phyloP scores from a whole-genome alignment of 2,797 vertebrate genomes.

The Remorina albescens region DNA sequence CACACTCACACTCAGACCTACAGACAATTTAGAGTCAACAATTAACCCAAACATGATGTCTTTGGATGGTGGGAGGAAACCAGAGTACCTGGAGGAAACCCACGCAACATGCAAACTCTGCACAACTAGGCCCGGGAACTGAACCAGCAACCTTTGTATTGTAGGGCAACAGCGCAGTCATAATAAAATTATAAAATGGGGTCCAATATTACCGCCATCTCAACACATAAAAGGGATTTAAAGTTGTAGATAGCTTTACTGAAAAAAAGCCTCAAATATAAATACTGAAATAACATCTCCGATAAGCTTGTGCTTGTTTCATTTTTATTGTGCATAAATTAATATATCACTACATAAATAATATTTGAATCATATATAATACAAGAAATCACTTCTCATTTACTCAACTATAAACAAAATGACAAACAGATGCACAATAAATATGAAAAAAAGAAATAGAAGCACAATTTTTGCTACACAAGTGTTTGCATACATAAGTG shows the following conservation, averaged over 20 bases:
- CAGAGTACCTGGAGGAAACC: no score
- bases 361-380: background rate
- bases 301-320: background rate
- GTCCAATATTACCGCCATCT: no score
- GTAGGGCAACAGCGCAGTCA: no score
- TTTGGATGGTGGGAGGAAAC: no score
- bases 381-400: background rate
- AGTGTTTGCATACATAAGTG: background rate
- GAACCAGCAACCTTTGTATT: no score
- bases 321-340: background rate
- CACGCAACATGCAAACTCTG: no score
- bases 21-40: no score
- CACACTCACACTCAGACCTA: no score
- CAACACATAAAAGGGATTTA: background rate
- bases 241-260: background rate
- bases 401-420: background rate
- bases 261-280: background rate
- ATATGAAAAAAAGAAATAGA: background rate
- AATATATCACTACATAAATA: background rate
- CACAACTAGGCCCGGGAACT: no score
- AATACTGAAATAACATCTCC: background rate
- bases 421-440: background rate
- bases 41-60: no score
- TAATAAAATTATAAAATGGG: conserved; percentile 10
- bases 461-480: background rate